Evolutionary conservation across 1,140 invertebrate genomes (phyloP), one percentile per base, ranked within the genome.

Genomic region (Lepidotrigona ventralis): DNA sequence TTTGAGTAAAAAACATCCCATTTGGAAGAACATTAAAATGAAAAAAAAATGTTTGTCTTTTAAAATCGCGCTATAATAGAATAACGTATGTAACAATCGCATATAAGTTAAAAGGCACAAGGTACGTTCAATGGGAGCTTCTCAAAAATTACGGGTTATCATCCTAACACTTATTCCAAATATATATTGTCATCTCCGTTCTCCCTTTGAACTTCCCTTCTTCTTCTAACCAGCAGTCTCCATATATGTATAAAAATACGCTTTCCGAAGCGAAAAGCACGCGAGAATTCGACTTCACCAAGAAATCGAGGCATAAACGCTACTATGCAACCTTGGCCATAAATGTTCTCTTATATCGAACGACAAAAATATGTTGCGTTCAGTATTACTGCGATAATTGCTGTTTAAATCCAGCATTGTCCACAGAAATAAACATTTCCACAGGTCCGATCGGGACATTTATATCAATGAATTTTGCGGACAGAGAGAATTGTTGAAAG

Each of bases 161-260:
- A 46, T 83, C 15, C 82, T 83, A 83, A 83, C 82, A 73, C 76
- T 83, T 83, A 83, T 79, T 73, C 82, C 82, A 83, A 83, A 83
- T 83, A 83, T 83, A 83, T 88, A 88, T 88, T 88, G 86, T 88
- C 86, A 76, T 85, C 83, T 87, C 86, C 83, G 74, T 72, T 82
- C 77, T 82, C 69, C 86, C 79, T 56, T 54, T 85, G 77, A 79
- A 87, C 75, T 81, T 66, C 64, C 60, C 76, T 39, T 66, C 58
- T 15, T 75, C 79, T 58, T 87, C 86, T 79, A 81, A 81, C 81
- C 75, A 81, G 73, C 85, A 79, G 63, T 63, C 46, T 58, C 46
- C 53, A 56, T 14, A n/a, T 19, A 72, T 53, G 39, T 19, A 68
- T 53, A 72, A 64, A 77, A 74, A 29, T 64, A 63, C 70, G 79